These are phyloP conservation scores for Oxytorus armatus DNA, from an alignment of 2,888 invertebrate species.

Conservation along the genomic window DNA sequence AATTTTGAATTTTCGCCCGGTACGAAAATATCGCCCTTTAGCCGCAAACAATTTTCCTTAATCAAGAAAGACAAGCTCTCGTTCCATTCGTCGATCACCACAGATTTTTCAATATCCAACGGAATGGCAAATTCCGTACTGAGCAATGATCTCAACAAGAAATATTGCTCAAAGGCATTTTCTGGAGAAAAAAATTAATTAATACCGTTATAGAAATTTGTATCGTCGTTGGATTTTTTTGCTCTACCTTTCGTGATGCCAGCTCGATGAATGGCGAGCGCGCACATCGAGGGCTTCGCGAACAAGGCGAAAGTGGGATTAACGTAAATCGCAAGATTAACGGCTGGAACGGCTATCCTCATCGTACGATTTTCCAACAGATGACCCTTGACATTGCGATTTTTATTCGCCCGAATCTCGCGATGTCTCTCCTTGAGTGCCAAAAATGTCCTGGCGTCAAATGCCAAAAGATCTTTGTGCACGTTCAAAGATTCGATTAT, in stretches of 20 bases:
- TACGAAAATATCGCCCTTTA: slow-evolving; percentile 75
- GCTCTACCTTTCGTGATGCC: slow-evolving; percentile 81
- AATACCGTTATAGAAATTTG: no score
- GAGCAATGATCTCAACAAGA: slow-evolving; percentile 76
- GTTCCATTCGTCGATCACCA: slow-evolving; percentile 77
- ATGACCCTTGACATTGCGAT: slow-evolving; percentile 85
- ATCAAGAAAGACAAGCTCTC: slow-evolving; percentile 68
- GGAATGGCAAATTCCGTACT: slow-evolving; percentile 80
- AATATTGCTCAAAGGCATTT: slow-evolving; percentile 75
- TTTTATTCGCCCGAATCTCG: slow-evolving; percentile 69
- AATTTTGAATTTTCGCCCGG: slow-evolving; percentile 85
- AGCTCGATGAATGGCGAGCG: slow-evolving; percentile 82
- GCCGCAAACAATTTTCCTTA: slow-evolving; percentile 72
- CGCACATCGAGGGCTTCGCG: slow-evolving; percentile 87
- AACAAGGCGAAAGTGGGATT: slow-evolving; percentile 91
- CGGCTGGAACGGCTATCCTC: slow-evolving; percentile 88
- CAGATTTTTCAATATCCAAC: slow-evolving; percentile 69
- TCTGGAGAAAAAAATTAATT: slow-evolving; percentile 71
- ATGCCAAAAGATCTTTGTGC: slow-evolving; percentile 78
- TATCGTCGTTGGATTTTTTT: neutral
- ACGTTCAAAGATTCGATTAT: slow-evolving; percentile 77
- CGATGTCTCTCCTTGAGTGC: slow-evolving; percentile 77
- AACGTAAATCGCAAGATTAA: slow-evolving; percentile 91
- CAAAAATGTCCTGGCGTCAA: slow-evolving; percentile 75
- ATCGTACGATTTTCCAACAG: slow-evolving; percentile 88